Percentiles rank a stretch among this genome's conserved stretches.
These are phyloP conservation scores for Bombus fervidus DNA, from an alignment of 1,140 invertebrate genomes.

Conservation along the genomic window DNA sequence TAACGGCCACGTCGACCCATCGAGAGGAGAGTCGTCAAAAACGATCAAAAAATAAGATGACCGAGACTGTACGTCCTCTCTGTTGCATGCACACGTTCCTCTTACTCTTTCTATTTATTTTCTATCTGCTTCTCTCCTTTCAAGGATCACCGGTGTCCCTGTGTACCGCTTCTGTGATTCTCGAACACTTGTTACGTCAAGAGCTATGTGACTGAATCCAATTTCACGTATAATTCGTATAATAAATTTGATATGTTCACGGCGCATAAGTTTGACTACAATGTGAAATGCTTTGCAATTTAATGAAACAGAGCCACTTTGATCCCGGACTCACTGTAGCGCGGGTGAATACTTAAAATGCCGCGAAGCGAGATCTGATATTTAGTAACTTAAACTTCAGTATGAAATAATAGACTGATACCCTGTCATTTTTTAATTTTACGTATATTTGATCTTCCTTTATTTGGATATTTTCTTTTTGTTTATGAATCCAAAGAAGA, in stretches of 20 bases:
- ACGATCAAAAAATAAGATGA: conserved; percentile 23
- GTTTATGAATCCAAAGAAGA: neutral
- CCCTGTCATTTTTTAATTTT: too few relatives aligned
- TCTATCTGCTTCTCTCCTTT: neutral
- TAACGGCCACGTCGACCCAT: conserved; percentile 46
- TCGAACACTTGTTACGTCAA: neutral
- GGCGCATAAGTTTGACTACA: neutral
- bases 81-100: neutral
- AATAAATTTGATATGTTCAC: conserved; percentile 9
- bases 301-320: neutral
- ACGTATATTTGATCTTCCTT: too few relatives aligned
- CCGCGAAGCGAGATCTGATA: neutral
- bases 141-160: neutral
- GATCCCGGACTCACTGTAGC: neutral
- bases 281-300: neutral
- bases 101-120: neutral
- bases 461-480: too few relatives aligned
- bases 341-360: neutral
- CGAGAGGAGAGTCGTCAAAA: conserved; percentile 32
- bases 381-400: neutral
- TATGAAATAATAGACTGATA: too few relatives aligned
- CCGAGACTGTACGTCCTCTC: conserved; percentile 6
- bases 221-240: conserved; percentile 13
- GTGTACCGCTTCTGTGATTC: neutral
- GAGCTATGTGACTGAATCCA: conserved; percentile 3